Conservation (phyloP, 1,140 invertebrate genomes). For the Rhyacophila brunnea region DNA sequence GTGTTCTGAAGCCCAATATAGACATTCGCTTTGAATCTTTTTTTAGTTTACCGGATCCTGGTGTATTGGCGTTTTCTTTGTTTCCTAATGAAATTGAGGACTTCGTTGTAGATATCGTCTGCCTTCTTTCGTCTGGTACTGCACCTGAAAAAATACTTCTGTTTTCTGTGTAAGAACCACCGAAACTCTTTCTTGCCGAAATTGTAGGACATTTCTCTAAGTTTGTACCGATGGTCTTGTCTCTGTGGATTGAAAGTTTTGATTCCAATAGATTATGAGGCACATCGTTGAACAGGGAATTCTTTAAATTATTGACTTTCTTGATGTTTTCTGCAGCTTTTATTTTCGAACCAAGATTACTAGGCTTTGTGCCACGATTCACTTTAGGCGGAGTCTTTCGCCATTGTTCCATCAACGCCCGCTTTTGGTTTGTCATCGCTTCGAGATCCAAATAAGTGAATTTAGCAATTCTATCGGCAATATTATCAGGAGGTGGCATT, state of each 20-base stretch:
- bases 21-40: slow-evolving; percentile 47
- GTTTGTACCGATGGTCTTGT: not conserved
- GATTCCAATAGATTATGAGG: too few species aligned
- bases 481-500: slow-evolving; percentile 15
- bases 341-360: slow-evolving; percentile 7
- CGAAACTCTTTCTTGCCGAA: slow-evolving; percentile 7
- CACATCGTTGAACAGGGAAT: too few species aligned
- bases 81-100: slow-evolving; percentile 5
- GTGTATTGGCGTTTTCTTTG: slow-evolving; percentile 24
- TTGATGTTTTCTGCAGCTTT: slow-evolving; percentile 21
- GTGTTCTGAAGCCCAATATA: slow-evolving; percentile 51
- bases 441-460: slow-evolving; percentile 53
- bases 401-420: slow-evolving; percentile 41
- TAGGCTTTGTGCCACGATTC: slow-evolving; percentile 13
- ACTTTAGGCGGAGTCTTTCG: slow-evolving; percentile 42
- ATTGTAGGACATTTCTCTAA: not conserved
- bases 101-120: slow-evolving; percentile 2
- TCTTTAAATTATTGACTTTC: slow-evolving; percentile 6
- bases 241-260: too few species aligned
- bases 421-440: slow-evolving; percentile 43
- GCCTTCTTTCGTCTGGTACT: slow-evolving; percentile 6
- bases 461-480: slow-evolving; percentile 40
- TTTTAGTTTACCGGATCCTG: slow-evolving; percentile 33
- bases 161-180: slow-evolving; percentile 8
- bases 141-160: slow-evolving; percentile 6